Conservation (phyloP, 92 coral and sea anemone genomes). For the Palythoa heliodiscus region DNA sequence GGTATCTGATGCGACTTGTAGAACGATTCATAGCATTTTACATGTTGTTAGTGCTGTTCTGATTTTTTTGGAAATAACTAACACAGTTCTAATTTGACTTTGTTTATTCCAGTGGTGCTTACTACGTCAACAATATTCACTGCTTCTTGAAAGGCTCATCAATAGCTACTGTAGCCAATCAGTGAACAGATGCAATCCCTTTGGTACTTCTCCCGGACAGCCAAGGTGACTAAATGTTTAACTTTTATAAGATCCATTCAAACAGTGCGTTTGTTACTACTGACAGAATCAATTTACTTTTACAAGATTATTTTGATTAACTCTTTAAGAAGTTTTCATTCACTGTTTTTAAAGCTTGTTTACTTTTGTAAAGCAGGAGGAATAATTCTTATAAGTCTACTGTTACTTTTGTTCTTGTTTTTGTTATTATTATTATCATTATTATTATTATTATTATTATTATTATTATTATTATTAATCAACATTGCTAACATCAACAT, state of each 20-base stretch:
- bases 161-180: slow-evolving; percentile 9
- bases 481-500: no score
- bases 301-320: no score
- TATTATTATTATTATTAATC: no score
- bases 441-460: no score
- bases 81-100: background rate
- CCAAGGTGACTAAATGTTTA: slow-evolving; percentile 7
- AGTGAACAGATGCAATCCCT: slow-evolving; percentile 22
- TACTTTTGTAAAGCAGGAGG: no score
- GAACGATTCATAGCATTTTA: no score
- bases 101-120: slow-evolving; percentile 21
- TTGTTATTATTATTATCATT: no score
- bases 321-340: no score
- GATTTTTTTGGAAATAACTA: background rate
- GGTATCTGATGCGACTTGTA: background rate
- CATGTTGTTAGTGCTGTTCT: background rate
- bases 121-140: slow-evolving; percentile 13
- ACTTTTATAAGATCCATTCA: background rate
- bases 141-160: slow-evolving; percentile 10
- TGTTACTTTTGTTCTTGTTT: no score
- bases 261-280: background rate
- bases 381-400: no score
- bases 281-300: no score
- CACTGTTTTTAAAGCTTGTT: no score
- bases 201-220: slow-evolving; percentile 11